A percentile compares a stretch with the other conserved stretches of the same genome.
Conservation (phyloP, 2,797 vertebrate species). For the Poecile montanus region DNA sequence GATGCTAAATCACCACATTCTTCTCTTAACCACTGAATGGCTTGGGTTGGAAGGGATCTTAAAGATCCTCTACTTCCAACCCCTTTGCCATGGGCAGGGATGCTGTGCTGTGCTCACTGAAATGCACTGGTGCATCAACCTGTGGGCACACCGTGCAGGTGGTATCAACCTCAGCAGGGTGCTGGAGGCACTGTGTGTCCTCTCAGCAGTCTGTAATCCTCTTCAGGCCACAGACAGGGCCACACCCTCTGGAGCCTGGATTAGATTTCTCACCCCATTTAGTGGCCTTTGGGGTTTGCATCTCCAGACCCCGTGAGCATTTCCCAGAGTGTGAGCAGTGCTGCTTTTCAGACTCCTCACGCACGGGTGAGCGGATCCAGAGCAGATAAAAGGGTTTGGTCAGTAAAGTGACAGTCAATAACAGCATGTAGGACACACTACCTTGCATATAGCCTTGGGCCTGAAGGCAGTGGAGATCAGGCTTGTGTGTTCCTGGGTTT, state of each 20-base stretch:
- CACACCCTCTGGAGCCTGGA: not conserved
- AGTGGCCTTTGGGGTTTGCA: not conserved
- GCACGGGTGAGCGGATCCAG: not conserved
- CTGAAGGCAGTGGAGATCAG: not conserved
- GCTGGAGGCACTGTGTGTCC: not conserved
- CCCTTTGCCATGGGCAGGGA: not conserved
- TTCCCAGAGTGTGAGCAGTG: not conserved
- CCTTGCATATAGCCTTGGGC: not conserved
- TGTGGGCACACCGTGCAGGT: not conserved
- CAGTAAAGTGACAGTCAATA: not conserved
- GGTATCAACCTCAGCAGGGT: not conserved
- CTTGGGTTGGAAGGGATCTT: not conserved
- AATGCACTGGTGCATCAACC: not conserved
- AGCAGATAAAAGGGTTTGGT: not conserved
- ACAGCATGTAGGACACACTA: not conserved
- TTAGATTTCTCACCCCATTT: not conserved
- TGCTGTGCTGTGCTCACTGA: not conserved
- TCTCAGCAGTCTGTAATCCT: not conserved
- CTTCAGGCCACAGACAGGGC: not conserved
- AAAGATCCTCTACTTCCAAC: not conserved
- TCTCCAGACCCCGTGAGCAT: not conserved
- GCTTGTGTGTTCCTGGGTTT: not conserved
- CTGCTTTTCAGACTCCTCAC: not conserved
- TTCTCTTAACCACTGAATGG: not conserved
- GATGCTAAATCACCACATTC: not conserved